Evolutionary conservation across 2,888 invertebrate genomes (phyloP), one percentile per base, ranked within the genome.

Genomic region (Zelleria hepariella): DNA sequence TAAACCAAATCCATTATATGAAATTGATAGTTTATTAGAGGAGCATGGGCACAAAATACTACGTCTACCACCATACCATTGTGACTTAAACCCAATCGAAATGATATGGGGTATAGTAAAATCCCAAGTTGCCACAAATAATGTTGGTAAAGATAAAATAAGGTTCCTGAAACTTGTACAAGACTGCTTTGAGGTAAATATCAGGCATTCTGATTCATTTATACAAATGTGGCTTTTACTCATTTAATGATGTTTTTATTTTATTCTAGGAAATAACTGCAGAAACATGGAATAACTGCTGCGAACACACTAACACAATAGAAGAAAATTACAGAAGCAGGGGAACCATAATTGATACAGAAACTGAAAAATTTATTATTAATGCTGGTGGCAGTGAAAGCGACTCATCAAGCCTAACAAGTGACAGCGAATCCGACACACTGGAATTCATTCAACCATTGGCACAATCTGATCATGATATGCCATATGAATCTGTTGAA

Each of bases 111-210:
- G n/a, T 5, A 15, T 18, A 4, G 56, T 56, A 32, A 56, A 56
- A 56, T 1, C 27, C 18, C n/a, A 56, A 27, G 56, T 56, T 56
- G 56, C 56, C 20, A 27, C 56, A 26, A 56, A 56, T 15, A 56
- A 56, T 32, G 32, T 32, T 32, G 32, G 32, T 32, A 32, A 7
- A 7, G 32, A 32, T 32, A 53, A 53, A 8, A 53, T 24, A 23
- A 53, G 1, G 20, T 53, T 53, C 24, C 53, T 53, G 24, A 53
- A 55, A 26, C 54, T 55, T 26, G 25, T 55, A 53, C 53, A 53
- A 55, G 26, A 26, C 54, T 55, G 26, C 24, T 55, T 26, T 26
- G 26, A 55, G 54, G 54, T 55, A 26, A 55, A 26, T 55, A 55
- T 26, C 52, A 52, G 20, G 24, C 18, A 52, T 3, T 52, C 52